phyloP scores from a whole-genome alignment of 1,140 invertebrate genomes.

The Propsilocerus akamusi region DNA sequence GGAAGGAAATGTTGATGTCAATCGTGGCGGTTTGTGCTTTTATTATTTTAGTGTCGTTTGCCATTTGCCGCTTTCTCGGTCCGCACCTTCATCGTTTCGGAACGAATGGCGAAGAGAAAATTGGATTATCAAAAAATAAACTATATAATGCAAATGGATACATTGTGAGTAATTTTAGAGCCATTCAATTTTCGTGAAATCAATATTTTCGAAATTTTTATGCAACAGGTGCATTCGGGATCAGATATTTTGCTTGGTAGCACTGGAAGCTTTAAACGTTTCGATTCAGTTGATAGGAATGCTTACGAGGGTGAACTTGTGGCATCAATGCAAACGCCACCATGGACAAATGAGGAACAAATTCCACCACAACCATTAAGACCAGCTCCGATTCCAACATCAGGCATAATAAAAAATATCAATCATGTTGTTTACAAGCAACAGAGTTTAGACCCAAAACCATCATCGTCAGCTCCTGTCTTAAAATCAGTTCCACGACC shows the following conservation, averaged over 20 bases:
- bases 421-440: neutral
- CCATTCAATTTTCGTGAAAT: neutral
- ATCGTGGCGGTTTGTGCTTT: no score
- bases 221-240: conserved; percentile 37
- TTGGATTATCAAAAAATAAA: conserved; percentile 34
- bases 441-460: neutral
- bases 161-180: conserved; percentile 28
- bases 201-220: no score
- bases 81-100: conserved; percentile 33
- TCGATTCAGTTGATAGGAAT: conserved; percentile 41
- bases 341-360: conserved; percentile 20
- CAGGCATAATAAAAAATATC: neutral
- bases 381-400: conserved; percentile 22
- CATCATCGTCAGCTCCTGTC: neutral
- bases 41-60: neutral
- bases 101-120: conserved; percentile 40
- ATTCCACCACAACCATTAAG: conserved; percentile 25
- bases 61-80: conserved; percentile 30
- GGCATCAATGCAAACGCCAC: conserved; percentile 13
- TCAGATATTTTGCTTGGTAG: conserved; percentile 42
- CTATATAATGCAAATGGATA: conserved; percentile 39
- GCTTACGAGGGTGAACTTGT: conserved; percentile 20
- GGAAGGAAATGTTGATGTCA: no score
- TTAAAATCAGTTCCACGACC: conserved; percentile 7
- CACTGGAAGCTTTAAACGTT: conserved; percentile 44